A percentile compares a stretch with the other conserved stretches of the same genome.
These are phyloP conservation scores for Lepidotrigona ventralis DNA, from an alignment of 1,140 invertebrate genomes.

Conservation along the genomic window DNA sequence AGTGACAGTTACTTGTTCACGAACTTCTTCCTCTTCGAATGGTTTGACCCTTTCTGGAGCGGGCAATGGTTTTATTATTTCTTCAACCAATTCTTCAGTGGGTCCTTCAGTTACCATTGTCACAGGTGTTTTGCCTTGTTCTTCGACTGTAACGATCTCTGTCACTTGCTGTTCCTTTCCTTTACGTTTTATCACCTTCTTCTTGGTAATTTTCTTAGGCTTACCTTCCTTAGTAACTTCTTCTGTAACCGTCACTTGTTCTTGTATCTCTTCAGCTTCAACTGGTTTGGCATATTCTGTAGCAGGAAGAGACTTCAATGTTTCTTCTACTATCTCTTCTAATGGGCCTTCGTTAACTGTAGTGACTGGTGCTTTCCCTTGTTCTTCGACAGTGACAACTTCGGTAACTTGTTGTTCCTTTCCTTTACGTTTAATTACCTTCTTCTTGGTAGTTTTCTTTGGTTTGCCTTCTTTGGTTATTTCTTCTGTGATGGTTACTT, in stretches of 20 bases:
- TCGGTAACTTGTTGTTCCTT: conserved; percentile 67
- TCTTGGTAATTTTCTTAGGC: conserved; percentile 71
- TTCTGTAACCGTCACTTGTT: conserved; percentile 76
- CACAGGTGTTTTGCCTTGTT: conserved; percentile 65
- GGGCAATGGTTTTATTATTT: conserved; percentile 31
- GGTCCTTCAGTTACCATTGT: conserved; percentile 57
- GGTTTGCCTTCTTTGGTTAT: conserved; percentile 14
- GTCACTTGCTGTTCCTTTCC: conserved; percentile 69
- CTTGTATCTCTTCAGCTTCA: conserved; percentile 65
- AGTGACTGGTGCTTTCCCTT: conserved; percentile 67
- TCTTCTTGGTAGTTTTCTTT: conserved; percentile 65
- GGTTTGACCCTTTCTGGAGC: conserved; percentile 24
- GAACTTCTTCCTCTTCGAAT: conserved; percentile 46
- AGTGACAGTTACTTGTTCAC: conserved; percentile 70
- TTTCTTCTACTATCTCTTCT: conserved; percentile 7
- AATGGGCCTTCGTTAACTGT: conserved; percentile 52
- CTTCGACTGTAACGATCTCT: conserved; percentile 70
- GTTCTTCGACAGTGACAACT: conserved; percentile 70
- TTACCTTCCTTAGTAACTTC: conserved; percentile 74
- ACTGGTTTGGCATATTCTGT: background rate
- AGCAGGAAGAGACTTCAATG: background rate
- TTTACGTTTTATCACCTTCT: conserved; percentile 69
- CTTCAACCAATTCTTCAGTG: conserved; percentile 64
- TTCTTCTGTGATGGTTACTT: conserved; percentile 76
- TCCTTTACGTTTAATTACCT: conserved; percentile 71